Evolutionary conservation across 2,888 invertebrate genomes (phyloP).

Genomic region (Cryptosula pallasiana): DNA sequence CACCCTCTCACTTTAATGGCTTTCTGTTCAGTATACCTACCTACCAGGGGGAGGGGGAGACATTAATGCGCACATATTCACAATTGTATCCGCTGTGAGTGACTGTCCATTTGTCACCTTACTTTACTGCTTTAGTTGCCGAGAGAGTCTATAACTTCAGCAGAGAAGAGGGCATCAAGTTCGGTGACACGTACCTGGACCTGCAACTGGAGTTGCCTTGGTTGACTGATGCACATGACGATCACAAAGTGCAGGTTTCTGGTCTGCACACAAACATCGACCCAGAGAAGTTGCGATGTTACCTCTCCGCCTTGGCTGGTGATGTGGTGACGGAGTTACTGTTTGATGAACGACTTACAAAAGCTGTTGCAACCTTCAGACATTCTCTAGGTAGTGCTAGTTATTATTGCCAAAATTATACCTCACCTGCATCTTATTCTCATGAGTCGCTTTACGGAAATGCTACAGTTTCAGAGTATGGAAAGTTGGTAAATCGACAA

Average conservation of each 20-base stretch:
- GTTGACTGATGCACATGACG: neutral
- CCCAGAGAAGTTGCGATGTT: constrained; percentile 10
- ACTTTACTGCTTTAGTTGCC: too few relatives aligned
- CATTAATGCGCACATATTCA: too few relatives aligned
- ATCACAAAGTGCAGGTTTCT: constrained; percentile 3
- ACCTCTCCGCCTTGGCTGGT: constrained; percentile 3
- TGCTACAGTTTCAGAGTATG: too few relatives aligned
- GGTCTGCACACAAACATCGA: neutral
- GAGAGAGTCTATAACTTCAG: neutral
- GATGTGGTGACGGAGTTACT: neutral
- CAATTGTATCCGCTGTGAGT: too few relatives aligned
- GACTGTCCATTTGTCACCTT: too few relatives aligned
- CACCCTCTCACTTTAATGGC: too few relatives aligned
- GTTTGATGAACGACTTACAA: neutral
- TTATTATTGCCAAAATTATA: too few relatives aligned
- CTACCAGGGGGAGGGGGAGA: too few relatives aligned
- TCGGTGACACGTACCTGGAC: neutral
- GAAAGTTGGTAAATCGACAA: neutral
- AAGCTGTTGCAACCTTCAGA: neutral
- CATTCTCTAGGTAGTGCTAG: neutral
- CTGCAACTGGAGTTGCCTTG: neutral
- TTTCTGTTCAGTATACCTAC: too few relatives aligned
- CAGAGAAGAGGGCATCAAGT: neutral
- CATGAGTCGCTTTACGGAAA: too few relatives aligned
- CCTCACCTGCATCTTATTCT: too few relatives aligned